Base-by-base conservation (phyloP, 2,797 vertebrate species). In the Cichlasoma orientale region DNA sequence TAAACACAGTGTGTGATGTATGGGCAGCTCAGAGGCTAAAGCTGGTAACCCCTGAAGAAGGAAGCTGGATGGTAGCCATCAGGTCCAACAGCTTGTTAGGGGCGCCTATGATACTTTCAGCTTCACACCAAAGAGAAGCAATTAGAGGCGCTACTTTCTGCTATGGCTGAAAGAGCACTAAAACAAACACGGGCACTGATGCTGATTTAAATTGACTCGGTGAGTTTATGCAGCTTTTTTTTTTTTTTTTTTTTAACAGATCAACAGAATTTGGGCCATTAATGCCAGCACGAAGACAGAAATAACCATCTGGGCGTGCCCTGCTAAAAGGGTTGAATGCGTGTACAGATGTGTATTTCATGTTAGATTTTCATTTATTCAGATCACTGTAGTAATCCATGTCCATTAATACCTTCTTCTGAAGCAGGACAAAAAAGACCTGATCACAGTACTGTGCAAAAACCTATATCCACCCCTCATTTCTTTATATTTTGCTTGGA, bases 11-110 rank as follows among this genome's bases (percentile, higher is more conserved):
- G 19, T 68, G 50, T 71, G 72, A 80, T 61, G 58, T 56, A 31
- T 54, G 55, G 12, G 70, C 56, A 31, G 8, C 31, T 50, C 63
- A 47, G 50, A 69, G 79, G 90, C 86, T 82, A 88, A 79, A 80
- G 73, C n/a, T 50, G 41, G 63, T 50, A 50, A 68, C 63, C 6
- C 52, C 58, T 78, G 55, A 36, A 56, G 56, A 16, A 29, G 72
- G 78, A 79, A 58, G 23, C 54, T 63, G 79, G 74, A 71, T 29
- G 59, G 88, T 82, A 77, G 73, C 71, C 78, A 85, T 87, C 73
- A 57, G 80, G 44, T 85, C 63, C 71, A 29, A 56, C 47, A 54
- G 27, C 61, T 71, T 13, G 4, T 78, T 71, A 69, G 38, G 19
- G 47, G 33, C 44, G 23, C 70, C 29, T 7, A 1, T 23, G 27